Conservation (phyloP, 2,888 invertebrate genomes). For the Ctenicera cuprea region DNA sequence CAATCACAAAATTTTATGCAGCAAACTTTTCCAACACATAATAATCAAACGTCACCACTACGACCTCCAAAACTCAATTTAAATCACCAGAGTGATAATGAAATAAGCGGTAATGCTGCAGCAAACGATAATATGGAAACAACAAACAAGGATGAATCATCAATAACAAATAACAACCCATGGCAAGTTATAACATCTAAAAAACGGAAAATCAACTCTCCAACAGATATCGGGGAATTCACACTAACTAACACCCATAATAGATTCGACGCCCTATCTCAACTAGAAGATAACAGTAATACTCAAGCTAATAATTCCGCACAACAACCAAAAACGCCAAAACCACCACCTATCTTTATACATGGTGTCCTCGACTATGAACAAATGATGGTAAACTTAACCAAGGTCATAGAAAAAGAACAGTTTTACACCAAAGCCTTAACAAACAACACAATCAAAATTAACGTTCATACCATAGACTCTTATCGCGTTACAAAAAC, state of each 20-base stretch:
- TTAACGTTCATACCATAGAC: slow-evolving; percentile 16
- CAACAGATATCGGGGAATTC: slow-evolving; percentile 30
- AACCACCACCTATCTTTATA: slow-evolving; percentile 21
- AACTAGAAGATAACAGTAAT: slow-evolving; percentile 32
- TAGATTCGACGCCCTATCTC: slow-evolving; percentile 26
- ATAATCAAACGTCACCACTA: no score
- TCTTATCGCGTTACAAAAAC: slow-evolving; percentile 22
- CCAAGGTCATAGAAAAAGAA: slow-evolving; percentile 18
- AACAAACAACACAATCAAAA: no score
- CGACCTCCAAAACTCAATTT: no score
- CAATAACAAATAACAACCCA: slow-evolving; percentile 30
- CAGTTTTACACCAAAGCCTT: slow-evolving; percentile 20
- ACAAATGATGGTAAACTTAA: slow-evolving; percentile 23
- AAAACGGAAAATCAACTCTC: slow-evolving; percentile 25
- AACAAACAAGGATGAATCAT: slow-evolving; percentile 29
- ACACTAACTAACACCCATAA: slow-evolving; percentile 25
- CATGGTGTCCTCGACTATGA: slow-evolving; percentile 25
- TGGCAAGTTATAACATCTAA: slow-evolving; percentile 22
- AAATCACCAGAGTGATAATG: no score
- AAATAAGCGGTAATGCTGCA: no score
- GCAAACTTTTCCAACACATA: no score
- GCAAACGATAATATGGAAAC: slow-evolving; percentile 19
- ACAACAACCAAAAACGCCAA: slow-evolving; percentile 24
- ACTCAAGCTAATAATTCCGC: slow-evolving; percentile 32
- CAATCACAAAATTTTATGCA: no score